Base-by-base conservation (phyloP, 2,113 vertebrate species). In the Actenoides lindsayi region DNA sequence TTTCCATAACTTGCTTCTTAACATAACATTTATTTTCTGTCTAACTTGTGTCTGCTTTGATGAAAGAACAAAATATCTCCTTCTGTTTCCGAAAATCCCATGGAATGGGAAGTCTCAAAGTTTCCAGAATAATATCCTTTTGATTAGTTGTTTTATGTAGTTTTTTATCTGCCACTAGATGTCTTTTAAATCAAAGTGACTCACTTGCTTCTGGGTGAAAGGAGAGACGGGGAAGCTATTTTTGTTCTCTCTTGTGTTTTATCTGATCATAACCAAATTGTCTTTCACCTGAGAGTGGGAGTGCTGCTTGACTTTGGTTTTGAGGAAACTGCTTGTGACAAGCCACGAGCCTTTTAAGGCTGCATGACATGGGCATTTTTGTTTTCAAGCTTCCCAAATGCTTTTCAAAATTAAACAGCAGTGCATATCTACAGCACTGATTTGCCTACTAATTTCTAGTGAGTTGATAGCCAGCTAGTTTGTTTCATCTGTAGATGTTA, bases 181-280 rank as follows among this genome's bases (percentile, higher is more conserved):
- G 51, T 71, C 73, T 92, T 94, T 81, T 91, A 89, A 95, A 60
- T 87, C 28, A 57, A 53, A 77, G 18, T 87, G 69, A 62, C 78
- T 96, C 83, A 91, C 65, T 56, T 94, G 65, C 69, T 76, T 84
- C 74, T 95, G 20, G 37, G 67, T 90, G 65, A 84, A 79, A 93
- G 65, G 79, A 75, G 69, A 53, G 39, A 57, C 33, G n/a, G 33
- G 48, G 41, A 84, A 89, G 65, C 63, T 92, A 54, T 84, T 93
- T 96, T 94, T 89, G 60, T 87, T 95, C 41, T 24, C 10, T 85
- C 48, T 70, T 71, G 8, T 60, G 10, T 87, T 92, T 91, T 93
- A 73, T 82, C 48, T 79, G 73, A 84, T 92, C 39, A 60, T 63
- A 84, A 74, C 48, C 67, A 87, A 86, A 83, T 85, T 71, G 41